A percentile compares a stretch with the other conserved stretches of the same genome.
Conservation (phyloP, 2,888 invertebrate genomes). For the Troides aeacus region DNA sequence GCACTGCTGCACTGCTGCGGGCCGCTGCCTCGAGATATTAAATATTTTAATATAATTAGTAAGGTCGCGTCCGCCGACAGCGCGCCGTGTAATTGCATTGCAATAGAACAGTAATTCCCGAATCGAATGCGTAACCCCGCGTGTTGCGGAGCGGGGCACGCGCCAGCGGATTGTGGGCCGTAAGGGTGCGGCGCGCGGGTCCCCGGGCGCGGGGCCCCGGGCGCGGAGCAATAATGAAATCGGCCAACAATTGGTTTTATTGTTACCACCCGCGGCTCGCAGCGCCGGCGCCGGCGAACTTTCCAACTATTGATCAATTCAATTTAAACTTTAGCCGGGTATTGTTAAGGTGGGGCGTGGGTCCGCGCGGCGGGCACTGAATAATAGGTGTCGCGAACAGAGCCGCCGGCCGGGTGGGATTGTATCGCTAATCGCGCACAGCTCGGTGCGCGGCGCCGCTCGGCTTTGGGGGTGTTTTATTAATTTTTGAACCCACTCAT, state of each 20-base stretch:
- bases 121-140: slow-evolving; percentile 50
- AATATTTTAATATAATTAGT: too few species aligned
- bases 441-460: slow-evolving; percentile 42
- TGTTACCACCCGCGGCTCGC: slow-evolving; percentile 75
- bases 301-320: slow-evolving; percentile 23
- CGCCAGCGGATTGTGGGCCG: background rate
- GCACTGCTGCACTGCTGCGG: too few species aligned
- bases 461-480: slow-evolving; percentile 57
- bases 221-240: slow-evolving; percentile 48
- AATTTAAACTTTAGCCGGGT: slow-evolving; percentile 30
- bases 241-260: slow-evolving; percentile 68
- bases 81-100: slow-evolving; percentile 52
- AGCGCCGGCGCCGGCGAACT: slow-evolving; percentile 38
- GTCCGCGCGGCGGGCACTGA: slow-evolving; percentile 38
- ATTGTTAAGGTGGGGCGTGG: slow-evolving; percentile 38
- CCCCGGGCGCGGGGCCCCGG: too few species aligned
- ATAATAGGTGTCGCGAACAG: slow-evolving; percentile 71
- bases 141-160: background rate
- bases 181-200: background rate
- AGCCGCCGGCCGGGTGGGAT: slow-evolving; percentile 41
- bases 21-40: too few species aligned
- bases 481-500: slow-evolving; percentile 47
- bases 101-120: slow-evolving; percentile 69
- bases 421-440: slow-evolving; percentile 46
- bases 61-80: too few species aligned